A percentile compares a stretch with the other conserved stretches of the same genome.
Evolutionary conservation across 1,140 invertebrate species (phyloP).

Genomic region (Drosophila micromelanica): DNA sequence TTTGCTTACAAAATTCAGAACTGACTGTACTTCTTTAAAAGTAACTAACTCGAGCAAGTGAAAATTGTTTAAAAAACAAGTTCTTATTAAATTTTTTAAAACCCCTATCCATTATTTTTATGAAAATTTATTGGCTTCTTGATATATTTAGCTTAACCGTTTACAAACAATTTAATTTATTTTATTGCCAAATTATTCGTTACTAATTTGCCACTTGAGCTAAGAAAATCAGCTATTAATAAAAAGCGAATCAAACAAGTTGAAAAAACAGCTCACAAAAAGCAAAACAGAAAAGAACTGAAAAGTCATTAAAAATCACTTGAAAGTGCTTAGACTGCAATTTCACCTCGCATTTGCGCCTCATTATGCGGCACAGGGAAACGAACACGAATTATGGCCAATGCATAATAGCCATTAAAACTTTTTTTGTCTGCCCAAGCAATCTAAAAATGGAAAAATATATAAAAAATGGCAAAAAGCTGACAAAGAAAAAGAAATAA

Average conservation of each 20-base stretch:
- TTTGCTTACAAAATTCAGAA: no score
- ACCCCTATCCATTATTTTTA: no score
- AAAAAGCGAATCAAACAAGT: constrained; percentile 24
- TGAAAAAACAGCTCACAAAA: constrained; percentile 33
- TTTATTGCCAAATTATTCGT: constrained; percentile 15
- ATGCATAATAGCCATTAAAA: constrained; percentile 79
- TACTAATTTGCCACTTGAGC: constrained; percentile 40
- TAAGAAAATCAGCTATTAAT: constrained; percentile 27
- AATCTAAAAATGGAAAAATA: constrained; percentile 35
- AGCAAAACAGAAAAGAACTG: constrained; percentile 30
- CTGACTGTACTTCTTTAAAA: no score
- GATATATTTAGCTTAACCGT: not conserved
- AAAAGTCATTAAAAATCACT: constrained; percentile 76
- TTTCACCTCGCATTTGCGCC: constrained; percentile 62
- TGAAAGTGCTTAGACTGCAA: constrained; percentile 73
- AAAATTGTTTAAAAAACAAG: no score
- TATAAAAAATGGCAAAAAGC: constrained; percentile 31
- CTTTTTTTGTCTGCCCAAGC: constrained; percentile 54
- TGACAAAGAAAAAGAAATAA: constrained; percentile 4
- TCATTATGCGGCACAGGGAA: constrained; percentile 50
- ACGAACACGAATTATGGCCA: constrained; percentile 72
- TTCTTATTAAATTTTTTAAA: no score
- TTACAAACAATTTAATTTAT: constrained; percentile 9
- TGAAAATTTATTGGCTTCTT: not conserved
- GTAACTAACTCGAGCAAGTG: no score